Percentiles rank a stretch among this genome's conserved stretches.
Conservation (phyloP, 2,797 vertebrate genomes). For the Triplophysa yarkandensis region DNA sequence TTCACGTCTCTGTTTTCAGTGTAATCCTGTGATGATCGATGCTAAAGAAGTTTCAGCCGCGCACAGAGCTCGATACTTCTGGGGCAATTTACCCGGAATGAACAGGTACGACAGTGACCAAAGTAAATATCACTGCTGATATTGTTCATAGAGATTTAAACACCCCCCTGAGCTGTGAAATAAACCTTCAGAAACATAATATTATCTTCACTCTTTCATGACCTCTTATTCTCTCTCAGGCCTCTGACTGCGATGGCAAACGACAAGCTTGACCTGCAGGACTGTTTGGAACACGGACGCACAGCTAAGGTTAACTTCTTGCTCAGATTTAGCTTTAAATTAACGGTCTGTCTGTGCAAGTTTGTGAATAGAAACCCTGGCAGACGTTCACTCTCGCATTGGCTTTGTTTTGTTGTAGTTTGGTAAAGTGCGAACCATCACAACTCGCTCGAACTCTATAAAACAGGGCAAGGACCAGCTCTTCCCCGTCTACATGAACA, state of each 20-base stretch:
- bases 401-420: conserved; percentile 74
- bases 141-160: no score
- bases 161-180: no score
- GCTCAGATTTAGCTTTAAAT: neutral
- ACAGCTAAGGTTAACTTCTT: conserved; percentile 81
- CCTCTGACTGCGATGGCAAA: conserved; percentile 81
- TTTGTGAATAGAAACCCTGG: neutral
- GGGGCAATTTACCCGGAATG: conserved; percentile 99
- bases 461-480: conserved; percentile 90
- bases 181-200: no score
- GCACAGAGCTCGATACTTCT: conserved; percentile 97
- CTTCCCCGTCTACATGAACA: conserved; percentile 91
- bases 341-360: neutral
- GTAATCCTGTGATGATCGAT: conserved; percentile 99
- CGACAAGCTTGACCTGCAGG: conserved; percentile 88
- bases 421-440: conserved; percentile 91
- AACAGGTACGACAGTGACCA: conserved; percentile 79
- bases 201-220: neutral
- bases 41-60: conserved; percentile 98
- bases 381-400: conserved; percentile 16
- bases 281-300: conserved; percentile 88
- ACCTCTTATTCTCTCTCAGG: conserved; percentile 61
- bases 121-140: neutral
- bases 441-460: conserved; percentile 91
- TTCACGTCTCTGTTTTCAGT: conserved; percentile 70